These are phyloP conservation scores for Macroramphosus scolopax DNA, from an alignment of 2,797 vertebrate species.

Conservation along the genomic window DNA sequence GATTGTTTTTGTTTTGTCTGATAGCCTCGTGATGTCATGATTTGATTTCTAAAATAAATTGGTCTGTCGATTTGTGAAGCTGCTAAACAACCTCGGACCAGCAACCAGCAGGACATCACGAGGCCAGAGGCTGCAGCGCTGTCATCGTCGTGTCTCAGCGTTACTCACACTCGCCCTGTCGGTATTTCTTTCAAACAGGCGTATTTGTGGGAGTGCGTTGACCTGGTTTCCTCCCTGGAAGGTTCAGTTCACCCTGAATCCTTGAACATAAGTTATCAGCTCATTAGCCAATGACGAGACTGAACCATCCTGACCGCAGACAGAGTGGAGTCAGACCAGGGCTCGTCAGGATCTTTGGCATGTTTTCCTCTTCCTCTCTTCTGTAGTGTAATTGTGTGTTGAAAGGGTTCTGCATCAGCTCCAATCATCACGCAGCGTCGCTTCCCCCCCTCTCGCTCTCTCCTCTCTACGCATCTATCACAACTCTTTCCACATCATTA, in stretches of 20 bases:
- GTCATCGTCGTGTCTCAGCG: too few species aligned
- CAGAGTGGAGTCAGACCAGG: slow-evolving; percentile 2
- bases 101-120: neutral
- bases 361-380: too few species aligned
- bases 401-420: neutral
- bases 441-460: neutral
- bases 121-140: slow-evolving; percentile 4
- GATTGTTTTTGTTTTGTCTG: slow-evolving; percentile 6
- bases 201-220: too few species aligned
- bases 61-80: slow-evolving; percentile 12
- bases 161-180: too few species aligned
- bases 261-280: too few species aligned
- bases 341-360: neutral
- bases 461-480: neutral
- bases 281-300: too few species aligned
- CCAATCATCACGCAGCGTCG: neutral
- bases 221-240: slow-evolving; percentile 3
- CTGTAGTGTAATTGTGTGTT: too few species aligned
- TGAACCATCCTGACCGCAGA: too few species aligned
- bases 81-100: slow-evolving; percentile 7
- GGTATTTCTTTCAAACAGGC: too few species aligned
- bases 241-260: too few species aligned
- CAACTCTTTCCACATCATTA: slow-evolving; percentile 27
- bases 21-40: slow-evolving; percentile 13
- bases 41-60: slow-evolving; percentile 8